phyloP scores from a whole-genome alignment of 1,140 invertebrate species.

The Tigriopus japonicus region DNA sequence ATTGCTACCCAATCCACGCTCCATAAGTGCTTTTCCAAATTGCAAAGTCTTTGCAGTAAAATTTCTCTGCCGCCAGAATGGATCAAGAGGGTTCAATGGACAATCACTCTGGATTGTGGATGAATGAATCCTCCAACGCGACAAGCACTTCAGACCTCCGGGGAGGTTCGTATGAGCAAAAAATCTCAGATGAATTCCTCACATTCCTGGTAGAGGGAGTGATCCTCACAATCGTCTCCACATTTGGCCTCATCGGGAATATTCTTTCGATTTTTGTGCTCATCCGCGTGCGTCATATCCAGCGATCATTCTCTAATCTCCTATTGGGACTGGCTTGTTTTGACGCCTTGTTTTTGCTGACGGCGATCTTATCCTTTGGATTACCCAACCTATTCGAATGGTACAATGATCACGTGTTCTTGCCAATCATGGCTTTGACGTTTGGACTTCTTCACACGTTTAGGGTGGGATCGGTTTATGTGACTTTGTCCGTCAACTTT shows the following conservation, averaged over 20 bases:
- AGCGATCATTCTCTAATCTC: background rate
- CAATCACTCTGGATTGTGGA: too few species aligned
- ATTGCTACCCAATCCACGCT: too few species aligned
- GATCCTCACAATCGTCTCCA: background rate
- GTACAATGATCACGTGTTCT: background rate
- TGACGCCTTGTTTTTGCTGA: background rate
- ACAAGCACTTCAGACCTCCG: too few species aligned
- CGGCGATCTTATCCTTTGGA: background rate
- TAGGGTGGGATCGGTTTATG: constrained; percentile 1
- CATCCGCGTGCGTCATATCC: too few species aligned
- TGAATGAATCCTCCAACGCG: too few species aligned
- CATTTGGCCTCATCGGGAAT: background rate
- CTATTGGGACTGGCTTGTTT: background rate
- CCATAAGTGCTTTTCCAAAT: too few species aligned
- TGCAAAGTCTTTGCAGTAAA: too few species aligned
- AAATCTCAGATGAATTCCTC: background rate
- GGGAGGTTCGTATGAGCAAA: too few species aligned
- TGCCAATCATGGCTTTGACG: background rate
- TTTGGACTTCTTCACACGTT: background rate
- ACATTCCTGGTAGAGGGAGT: background rate
- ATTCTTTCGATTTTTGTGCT: background rate
- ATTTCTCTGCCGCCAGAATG: too few species aligned
- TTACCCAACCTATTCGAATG: background rate
- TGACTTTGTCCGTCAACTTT: constrained; percentile 4
- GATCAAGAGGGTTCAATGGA: too few species aligned